Base-by-base conservation (phyloP, 1,140 invertebrate species). In the Akabosia matsudoensis region DNA sequence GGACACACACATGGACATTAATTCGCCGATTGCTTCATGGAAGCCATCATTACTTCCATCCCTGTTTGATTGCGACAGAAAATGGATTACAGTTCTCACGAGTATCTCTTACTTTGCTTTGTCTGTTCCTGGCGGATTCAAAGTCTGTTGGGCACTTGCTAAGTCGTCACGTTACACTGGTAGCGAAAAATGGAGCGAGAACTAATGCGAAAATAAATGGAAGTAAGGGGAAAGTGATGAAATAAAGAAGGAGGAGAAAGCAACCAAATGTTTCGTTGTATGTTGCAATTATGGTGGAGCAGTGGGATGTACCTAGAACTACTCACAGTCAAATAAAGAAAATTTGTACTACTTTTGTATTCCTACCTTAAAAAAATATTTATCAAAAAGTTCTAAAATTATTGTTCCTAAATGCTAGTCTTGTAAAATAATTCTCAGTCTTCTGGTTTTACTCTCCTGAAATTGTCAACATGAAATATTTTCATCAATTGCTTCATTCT, bases 1-100 rank as follows among this genome's bases (percentile, higher is more conserved):
- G 30, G 82, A 78, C 0, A 86, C 85, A 64, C 80, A 87, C 73
- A 89, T 79, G 16, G 86, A 84, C 70, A 89, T 84, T 0, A 86
- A 82, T 78, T 89, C 88, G 14, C 88, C 88, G 31, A 74, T 74
- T 14, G 87, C 88, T 81, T 89, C 88, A 79, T 89, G 88, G 76
- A 89, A 89, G 16, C 85, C 86, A 52, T 82, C 82, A 73, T 82
- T 82, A 13, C 81, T 81, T 54, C 82, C 82, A 51, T 82, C 82
- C 70, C 82, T 82, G 33, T 74, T 0, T 34, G 24, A 37, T 34
- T 72, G 16, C n/a, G 33, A 4, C 33, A 56, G 7, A n/a, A 30
- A 72, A 45, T 33, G 28, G 67, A 67, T 51, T 75, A 51, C 67
- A 70, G 54, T 56, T 56, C 22, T 56, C 64, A 67, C 31, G 26